A percentile compares a stretch with the other conserved stretches of the same genome.
Conservation (phyloP, 2,888 invertebrate species). For the Catocala sponsa region DNA sequence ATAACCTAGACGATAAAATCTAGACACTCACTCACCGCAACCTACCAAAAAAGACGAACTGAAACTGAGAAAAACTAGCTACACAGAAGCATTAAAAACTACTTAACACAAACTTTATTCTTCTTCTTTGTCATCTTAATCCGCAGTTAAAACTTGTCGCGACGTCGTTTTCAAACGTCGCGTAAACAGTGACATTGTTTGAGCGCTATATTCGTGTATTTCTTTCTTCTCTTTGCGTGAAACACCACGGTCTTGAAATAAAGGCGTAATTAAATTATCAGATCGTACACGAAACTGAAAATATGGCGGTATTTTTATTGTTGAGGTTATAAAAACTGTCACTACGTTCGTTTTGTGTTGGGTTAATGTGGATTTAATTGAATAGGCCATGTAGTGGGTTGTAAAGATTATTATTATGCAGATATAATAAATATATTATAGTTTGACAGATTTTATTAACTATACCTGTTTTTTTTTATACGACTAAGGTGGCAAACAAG, state of each 20-base stretch:
- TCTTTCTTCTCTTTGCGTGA: conserved; percentile 38
- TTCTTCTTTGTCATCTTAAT: conserved; percentile 17
- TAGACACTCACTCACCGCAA: neutral
- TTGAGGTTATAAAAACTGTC: conserved; percentile 47
- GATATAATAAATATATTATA: no score
- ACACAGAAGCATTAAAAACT: conserved; percentile 9
- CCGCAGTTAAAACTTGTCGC: conserved; percentile 43
- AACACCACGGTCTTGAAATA: conserved; percentile 40
- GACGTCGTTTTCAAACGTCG: conserved; percentile 36
- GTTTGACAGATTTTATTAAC: no score
- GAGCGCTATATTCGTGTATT: conserved; percentile 27
- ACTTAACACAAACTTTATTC: conserved; percentile 1
- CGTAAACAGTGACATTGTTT: conserved; percentile 49
- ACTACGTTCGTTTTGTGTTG: conserved; percentile 37
- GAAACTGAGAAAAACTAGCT: neutral
- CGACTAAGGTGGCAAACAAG: no score
- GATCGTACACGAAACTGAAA: conserved; percentile 49
- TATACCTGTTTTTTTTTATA: no score
- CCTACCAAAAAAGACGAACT: no score
- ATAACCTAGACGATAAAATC: neutral
- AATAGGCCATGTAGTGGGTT: neutral
- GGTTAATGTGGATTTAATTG: conserved; percentile 12
- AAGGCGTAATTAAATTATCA: conserved; percentile 56
- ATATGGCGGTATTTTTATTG: conserved; percentile 45
- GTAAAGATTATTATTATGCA: neutral